A percentile compares a stretch with the other conserved stretches of the same genome.
These are phyloP conservation scores for Serilophus lunatus DNA, from an alignment of 2,113 vertebrate genomes.

Conservation along the genomic window DNA sequence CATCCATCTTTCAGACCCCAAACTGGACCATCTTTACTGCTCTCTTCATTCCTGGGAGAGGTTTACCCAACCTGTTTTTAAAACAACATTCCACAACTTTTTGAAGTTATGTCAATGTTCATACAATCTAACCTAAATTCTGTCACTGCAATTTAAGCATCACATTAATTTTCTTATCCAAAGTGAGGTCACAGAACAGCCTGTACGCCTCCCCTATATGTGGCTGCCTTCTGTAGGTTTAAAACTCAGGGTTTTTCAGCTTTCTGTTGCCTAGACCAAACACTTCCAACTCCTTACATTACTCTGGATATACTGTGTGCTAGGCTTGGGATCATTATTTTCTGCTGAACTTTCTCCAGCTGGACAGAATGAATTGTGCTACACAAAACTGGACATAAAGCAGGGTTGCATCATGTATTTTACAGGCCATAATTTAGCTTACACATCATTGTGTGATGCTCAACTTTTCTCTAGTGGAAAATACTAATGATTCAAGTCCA, in stretches of 20 bases:
- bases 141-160: not conserved
- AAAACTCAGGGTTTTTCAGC: not conserved
- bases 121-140: not conserved
- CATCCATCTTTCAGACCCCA: not conserved
- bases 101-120: not conserved
- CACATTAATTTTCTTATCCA: not conserved
- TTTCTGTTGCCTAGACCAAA: not conserved
- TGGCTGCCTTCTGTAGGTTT: not conserved
- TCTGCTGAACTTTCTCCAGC: not conserved
- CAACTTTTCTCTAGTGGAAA: not conserved
- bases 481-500: not conserved
- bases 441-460: not conserved
- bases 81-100: not conserved
- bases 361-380: not conserved
- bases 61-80: not conserved
- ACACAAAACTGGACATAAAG: not conserved
- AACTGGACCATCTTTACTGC: not conserved
- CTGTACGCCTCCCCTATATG: not conserved
- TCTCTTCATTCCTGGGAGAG: not conserved
- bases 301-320: too few species aligned
- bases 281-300: not conserved
- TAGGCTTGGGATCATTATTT: not conserved
- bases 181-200: not conserved
- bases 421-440: not conserved
- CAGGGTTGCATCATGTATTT: not conserved